phyloP scores from a whole-genome alignment of 2,113 vertebrate genomes.

The Podarcis cretensis region DNA sequence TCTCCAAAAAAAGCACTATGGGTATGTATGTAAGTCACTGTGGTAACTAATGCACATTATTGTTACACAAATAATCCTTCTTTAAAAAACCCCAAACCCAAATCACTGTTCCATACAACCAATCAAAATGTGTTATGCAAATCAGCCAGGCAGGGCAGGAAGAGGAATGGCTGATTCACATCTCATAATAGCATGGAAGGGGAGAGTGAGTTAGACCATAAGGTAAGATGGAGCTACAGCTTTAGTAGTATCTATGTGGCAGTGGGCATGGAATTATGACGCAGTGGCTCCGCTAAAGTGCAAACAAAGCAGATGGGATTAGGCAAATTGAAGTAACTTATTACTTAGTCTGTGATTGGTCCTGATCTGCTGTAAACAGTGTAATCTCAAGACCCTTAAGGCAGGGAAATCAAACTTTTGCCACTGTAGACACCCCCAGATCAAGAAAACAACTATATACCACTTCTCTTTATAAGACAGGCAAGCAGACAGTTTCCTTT shows the following conservation, averaged over 20 bases:
- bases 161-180: background rate
- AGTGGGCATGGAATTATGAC: background rate
- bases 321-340: background rate
- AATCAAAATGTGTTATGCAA: slow-evolving; percentile 31
- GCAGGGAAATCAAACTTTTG: background rate
- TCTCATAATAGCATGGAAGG: slow-evolving; percentile 19
- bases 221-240: background rate
- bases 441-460: background rate
- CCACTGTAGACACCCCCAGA: background rate
- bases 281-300: background rate
- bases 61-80: slow-evolving; percentile 9
- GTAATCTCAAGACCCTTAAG: background rate
- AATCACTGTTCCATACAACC: slow-evolving; percentile 7
- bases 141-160: background rate
- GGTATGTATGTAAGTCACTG: background rate
- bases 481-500: background rate
- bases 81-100: background rate
- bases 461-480: background rate
- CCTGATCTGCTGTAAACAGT: background rate
- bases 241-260: background rate
- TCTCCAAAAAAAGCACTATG: background rate
- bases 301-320: background rate
- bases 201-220: background rate
- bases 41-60: slow-evolving; percentile 7
- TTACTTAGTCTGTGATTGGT: no score